A percentile compares a stretch with the other conserved stretches of the same genome.
Conservation (phyloP, 2,888 invertebrate genomes). For the Dicyrtoma fusca region DNA sequence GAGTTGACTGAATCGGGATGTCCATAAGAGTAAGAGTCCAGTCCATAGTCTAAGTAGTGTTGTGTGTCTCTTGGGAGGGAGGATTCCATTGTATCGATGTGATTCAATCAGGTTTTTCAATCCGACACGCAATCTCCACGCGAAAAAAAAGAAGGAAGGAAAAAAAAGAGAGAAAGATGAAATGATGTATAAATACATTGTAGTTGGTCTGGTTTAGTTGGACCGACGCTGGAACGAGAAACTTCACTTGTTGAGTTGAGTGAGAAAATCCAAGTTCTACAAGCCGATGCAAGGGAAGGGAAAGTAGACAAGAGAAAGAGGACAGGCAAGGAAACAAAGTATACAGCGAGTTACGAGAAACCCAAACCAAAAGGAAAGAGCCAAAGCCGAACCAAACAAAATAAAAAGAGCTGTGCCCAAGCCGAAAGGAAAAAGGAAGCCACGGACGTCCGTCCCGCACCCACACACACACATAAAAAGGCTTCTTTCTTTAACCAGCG, state of each 20-base stretch:
- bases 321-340: slow-evolving; percentile 35
- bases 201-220: neutral
- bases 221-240: too few relatives aligned
- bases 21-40: too few relatives aligned
- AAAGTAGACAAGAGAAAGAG: too few relatives aligned
- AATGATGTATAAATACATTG: neutral
- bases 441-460: slow-evolving; percentile 35
- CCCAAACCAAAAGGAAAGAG: too few relatives aligned
- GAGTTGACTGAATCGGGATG: neutral
- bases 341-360: neutral
- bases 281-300: too few relatives aligned
- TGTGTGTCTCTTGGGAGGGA: slow-evolving; percentile 36
- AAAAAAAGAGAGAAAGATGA: neutral
- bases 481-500: neutral
- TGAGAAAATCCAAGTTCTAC: too few relatives aligned
- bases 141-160: slow-evolving; percentile 24
- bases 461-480: neutral
- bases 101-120: slow-evolving; percentile 42
- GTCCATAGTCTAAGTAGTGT: slow-evolving; percentile 7
- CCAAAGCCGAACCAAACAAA: too few relatives aligned
- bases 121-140: slow-evolving; percentile 42
- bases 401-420: too few relatives aligned
- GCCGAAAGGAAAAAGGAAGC: too few relatives aligned
- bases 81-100: slow-evolving; percentile 39
- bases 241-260: slow-evolving; percentile 44